Base-by-base conservation (phyloP, 2,113 vertebrate genomes). In the Patagioenas fasciata region DNA sequence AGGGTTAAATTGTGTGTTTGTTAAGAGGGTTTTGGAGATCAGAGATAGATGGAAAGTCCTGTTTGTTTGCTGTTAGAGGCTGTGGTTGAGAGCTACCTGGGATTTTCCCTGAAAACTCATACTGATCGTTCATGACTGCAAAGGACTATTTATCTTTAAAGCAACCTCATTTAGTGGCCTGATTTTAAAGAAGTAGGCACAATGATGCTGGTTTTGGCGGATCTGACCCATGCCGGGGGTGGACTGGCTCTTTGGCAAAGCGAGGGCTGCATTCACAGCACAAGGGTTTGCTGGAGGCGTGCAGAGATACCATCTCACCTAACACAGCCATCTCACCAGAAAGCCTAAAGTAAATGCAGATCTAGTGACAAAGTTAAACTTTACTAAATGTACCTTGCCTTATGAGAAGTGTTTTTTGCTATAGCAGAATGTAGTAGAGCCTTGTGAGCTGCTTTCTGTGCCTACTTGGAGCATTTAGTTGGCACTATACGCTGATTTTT, bases 21-120 rank as follows among this genome's bases (percentile, higher is more conserved):
- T 69, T 91, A 51, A 29, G 48, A 88, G 47, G 4, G 9, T 74
- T 94, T 65, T 71, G 34, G 31, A 90, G 88, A 92, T 90, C 38
- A 36, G 44, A 71, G 73, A 60, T 71, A 81, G 34, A 34, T 88
- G 95, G 95, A 89, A 96, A 97, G 69, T 86, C 69, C 69, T 94
- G 72, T 65, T 1, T 1, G 0, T 66, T 93, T 93, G 64, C 38
- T 84, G 24, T 53, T 90, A 75, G 34, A 75, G 31, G 4, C 57
- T 88, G 75, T 88, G 92, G 77, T 64, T 86, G n/a, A 88, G 26
- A 67, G 44, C 67, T 81, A 89, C 69, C n/a, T 94, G 91, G 96
- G 90, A 94, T 91, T 96, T 97, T 67, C 95, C 96, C 92, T 65
- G 4, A 25, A 54, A 91, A 13, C 44, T 94, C 88, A 64, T 93